phyloP scores from a whole-genome alignment of 2,888 invertebrate genomes.

The Mythimna ferrago region DNA sequence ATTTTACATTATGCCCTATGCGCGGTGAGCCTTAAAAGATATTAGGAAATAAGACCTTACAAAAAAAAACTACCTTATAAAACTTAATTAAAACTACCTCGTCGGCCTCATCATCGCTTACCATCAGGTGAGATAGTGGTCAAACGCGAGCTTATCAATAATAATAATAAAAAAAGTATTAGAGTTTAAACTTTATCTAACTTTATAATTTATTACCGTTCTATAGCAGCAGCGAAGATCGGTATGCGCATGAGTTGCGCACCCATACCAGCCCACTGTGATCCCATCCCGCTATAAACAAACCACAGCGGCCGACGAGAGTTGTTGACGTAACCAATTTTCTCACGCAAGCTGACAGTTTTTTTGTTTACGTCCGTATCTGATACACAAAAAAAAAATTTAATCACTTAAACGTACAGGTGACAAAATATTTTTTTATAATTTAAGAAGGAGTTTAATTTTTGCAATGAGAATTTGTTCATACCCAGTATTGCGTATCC shows the following conservation, averaged over 20 bases:
- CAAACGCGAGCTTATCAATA: no score
- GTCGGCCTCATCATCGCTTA: no score
- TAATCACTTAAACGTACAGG: no score
- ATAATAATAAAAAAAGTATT: no score
- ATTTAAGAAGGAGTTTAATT: no score
- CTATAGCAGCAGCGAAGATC: slow-evolving; percentile 90
- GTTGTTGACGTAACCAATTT: slow-evolving; percentile 73
- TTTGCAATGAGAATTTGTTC: neutral
- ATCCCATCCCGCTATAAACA: slow-evolving; percentile 94
- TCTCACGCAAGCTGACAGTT: slow-evolving; percentile 70
- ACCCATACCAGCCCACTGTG: slow-evolving; percentile 93
- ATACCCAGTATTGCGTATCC: slow-evolving; percentile 79
- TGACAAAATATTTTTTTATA: no score
- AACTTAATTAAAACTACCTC: no score
- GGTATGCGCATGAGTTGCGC: slow-evolving; percentile 91
- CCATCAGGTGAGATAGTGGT: no score
- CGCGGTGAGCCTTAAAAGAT: neutral
- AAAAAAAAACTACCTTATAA: no score
- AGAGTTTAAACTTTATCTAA: no score
- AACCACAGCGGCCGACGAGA: slow-evolving; percentile 91
- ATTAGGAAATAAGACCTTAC: neutral
- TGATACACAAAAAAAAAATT: slow-evolving; percentile 59
- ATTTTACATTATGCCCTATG: no score
- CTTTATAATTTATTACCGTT: slow-evolving; percentile 70
- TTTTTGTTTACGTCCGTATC: slow-evolving; percentile 69